These are phyloP conservation scores for Loxodonta africana DNA, from an alignment of 2,113 vertebrate genomes.

Conservation along the genomic window DNA sequence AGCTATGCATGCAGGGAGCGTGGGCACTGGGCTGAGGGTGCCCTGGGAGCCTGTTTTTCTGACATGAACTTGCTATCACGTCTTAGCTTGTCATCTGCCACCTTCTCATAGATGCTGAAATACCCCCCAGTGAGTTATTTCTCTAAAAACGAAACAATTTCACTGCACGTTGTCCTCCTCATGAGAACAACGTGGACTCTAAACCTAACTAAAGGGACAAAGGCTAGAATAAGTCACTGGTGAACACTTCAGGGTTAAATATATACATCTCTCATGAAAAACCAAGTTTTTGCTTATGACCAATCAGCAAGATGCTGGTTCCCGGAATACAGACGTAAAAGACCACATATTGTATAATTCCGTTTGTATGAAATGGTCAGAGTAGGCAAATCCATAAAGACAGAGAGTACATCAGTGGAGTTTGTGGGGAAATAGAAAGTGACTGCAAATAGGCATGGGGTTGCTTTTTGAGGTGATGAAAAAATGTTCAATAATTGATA, in stretches of 20 bases:
- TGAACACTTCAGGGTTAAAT: not conserved
- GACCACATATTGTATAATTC: not conserved
- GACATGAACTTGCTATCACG: not conserved
- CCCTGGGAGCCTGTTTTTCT: not conserved
- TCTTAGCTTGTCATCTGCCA: not conserved
- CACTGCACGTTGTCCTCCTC: not conserved
- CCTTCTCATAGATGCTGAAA: constrained; percentile 5
- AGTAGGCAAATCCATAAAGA: not conserved
- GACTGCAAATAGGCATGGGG: not conserved
- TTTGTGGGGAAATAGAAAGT: not conserved
- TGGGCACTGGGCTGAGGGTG: not conserved
- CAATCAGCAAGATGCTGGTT: not conserved
- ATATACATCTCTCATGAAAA: not conserved
- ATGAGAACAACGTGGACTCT: not conserved
- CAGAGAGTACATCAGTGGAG: not conserved
- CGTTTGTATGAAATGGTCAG: not conserved
- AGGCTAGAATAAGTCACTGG: not conserved
- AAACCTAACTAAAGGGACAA: not conserved
- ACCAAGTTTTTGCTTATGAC: not conserved
- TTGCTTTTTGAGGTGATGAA: not conserved
- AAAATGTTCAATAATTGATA: not conserved
- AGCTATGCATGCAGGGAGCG: too few species aligned
- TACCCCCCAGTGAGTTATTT: not conserved
- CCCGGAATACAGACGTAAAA: not conserved
- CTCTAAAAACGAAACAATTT: not conserved